Base-by-base conservation (phyloP, 2,888 invertebrate species). In the Macropis europaea region DNA sequence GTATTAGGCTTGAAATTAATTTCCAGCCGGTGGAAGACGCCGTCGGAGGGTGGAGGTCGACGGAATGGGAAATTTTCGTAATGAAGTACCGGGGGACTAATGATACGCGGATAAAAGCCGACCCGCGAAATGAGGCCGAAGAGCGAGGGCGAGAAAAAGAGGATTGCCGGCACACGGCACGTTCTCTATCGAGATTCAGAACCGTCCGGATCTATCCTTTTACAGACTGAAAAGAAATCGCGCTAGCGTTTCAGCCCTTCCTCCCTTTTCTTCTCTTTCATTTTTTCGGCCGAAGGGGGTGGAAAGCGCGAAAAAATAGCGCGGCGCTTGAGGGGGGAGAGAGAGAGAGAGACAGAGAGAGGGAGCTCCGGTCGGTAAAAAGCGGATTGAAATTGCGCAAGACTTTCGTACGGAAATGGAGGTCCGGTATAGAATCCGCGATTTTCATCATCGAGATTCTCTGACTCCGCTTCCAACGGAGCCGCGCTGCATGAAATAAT, bases 151-250 rank as follows among this genome's bases (percentile, higher is more conserved):
- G 53, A 30, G 34, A 48, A 59, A 62, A 56, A 48, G 40, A 54
- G 62, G 57, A 45, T 24, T 42, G 54, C 28, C 42, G 42, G 53
- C 48, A 42, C 43, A 57, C 36, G 19, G 59, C 59, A 45, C 63
- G 40, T 69, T 69, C 47, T 64, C 47, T 64, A 73, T 73, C 68
- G 73, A 73, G 70, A 71, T 70, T 54, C 61, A 61, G 59, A 62
- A 64, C 57, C 59, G 54, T 60, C 68, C 47, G 52, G 57, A 48
- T 77, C 61, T 62, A 61, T 68, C 61, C 69, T 60, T 76, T 57
- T 69, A 74, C 57, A 73, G 57, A 62, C 52, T 66, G 66, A 56
- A 67, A 60, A 76, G 73, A 76, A 78, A 71, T 76, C 68, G 78
- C 54, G 64, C 68, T 47, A 40, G 56, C 56, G 30, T 54, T 43